phyloP scores from a whole-genome alignment of 2,797 vertebrate genomes.

The Chelonia mydas region DNA sequence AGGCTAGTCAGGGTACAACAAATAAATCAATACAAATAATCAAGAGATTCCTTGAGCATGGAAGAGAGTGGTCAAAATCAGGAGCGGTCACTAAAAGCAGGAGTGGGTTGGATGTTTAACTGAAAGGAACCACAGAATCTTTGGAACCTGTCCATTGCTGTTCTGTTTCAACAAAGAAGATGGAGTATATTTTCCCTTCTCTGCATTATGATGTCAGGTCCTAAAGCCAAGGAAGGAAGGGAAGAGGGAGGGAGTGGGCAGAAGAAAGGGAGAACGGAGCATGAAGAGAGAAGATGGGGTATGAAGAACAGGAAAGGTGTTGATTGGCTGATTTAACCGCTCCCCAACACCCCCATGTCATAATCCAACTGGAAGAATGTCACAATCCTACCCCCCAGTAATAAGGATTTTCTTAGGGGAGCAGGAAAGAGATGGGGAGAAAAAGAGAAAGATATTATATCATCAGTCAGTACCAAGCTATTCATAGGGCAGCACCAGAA shows the following conservation, averaged over 20 bases:
- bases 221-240: neutral
- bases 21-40: rapidly evolving
- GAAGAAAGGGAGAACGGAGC: neutral
- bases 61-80: neutral
- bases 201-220: neutral
- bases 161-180: neutral
- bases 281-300: neutral
- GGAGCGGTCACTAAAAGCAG: neutral
- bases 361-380: neutral
- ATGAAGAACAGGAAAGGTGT: neutral
- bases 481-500: neutral
- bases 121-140: neutral
- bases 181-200: rapidly evolving
- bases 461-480: neutral
- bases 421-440: neutral
- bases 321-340: neutral
- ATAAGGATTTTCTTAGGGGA: neutral
- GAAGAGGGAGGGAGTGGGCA: neutral
- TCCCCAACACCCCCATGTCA: neutral
- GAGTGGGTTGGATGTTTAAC: neutral
- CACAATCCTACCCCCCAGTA: neutral
- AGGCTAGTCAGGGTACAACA: rapidly evolving
- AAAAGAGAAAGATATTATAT: neutral
- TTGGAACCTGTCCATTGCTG: rapidly evolving
- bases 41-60: neutral